These are phyloP conservation scores for Heliconius hermathena DNA, from an alignment of 1,140 invertebrate species.

Conservation along the genomic window DNA sequence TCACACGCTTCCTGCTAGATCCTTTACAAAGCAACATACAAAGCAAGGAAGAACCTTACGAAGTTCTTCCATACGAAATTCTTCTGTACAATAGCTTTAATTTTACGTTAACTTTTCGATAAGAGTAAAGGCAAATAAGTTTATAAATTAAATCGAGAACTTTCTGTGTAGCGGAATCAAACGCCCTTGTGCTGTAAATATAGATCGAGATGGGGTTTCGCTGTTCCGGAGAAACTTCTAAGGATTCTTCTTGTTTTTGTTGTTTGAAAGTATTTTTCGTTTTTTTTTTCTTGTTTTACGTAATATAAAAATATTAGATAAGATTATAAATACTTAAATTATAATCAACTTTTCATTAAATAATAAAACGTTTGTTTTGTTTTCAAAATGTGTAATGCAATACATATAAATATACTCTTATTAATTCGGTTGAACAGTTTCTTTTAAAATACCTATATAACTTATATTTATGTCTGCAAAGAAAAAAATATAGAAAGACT, in stretches of 20 bases:
- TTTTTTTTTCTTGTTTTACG: not conserved
- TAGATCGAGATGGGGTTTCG: not conserved
- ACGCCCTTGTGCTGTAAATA: slow-evolving; percentile 49
- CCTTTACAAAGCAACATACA: no score
- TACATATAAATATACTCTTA: no score
- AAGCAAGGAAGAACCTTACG: not conserved
- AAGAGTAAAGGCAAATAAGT: slow-evolving; percentile 65
- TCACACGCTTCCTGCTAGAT: no score
- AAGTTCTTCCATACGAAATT: not conserved
- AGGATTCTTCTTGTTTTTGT: not conserved
- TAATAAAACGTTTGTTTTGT: no score
- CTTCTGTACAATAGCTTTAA: not conserved
- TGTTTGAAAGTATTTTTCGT: not conserved
- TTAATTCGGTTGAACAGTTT: no score
- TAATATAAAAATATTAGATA: no score
- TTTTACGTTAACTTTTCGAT: slow-evolving; percentile 52
- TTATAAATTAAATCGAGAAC: slow-evolving; percentile 76
- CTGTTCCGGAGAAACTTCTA: not conserved
- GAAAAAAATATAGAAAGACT: no score
- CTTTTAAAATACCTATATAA: no score
- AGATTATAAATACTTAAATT: no score
- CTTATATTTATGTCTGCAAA: no score
- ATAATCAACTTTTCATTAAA: no score
- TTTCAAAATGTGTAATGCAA: no score
- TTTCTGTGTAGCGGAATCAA: slow-evolving; percentile 60